Percentiles rank a stretch among this genome's conserved stretches.
Conservation (phyloP, 2,797 vertebrate species). For the Thripadectes ignobilis region DNA sequence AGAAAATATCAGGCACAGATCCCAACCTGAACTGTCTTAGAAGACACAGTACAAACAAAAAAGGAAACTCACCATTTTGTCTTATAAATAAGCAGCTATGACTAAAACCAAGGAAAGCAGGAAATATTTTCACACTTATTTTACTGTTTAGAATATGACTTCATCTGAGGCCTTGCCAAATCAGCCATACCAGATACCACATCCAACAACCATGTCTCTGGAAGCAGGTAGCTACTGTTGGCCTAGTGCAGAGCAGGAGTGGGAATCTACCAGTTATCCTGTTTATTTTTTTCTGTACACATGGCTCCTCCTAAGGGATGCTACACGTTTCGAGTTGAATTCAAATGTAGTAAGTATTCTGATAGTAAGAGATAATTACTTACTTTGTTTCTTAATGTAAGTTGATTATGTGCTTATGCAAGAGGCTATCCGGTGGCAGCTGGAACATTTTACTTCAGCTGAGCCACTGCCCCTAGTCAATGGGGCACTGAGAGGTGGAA, state of each 20-base stretch:
- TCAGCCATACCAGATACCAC: not conserved
- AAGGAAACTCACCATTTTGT: not conserved
- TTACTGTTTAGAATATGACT: not conserved
- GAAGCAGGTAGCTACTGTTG: not conserved
- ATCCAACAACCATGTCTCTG: not conserved
- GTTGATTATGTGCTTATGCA: slow-evolving; percentile 46
- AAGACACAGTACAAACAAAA: not conserved
- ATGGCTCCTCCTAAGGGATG: not conserved
- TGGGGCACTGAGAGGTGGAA: not conserved
- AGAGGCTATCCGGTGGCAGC: not conserved
- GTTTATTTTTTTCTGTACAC: not conserved
- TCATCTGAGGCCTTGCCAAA: not conserved
- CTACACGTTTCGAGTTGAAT: not conserved
- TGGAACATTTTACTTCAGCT: not conserved
- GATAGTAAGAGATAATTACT: not conserved
- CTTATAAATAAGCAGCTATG: not conserved
- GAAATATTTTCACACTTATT: not conserved
- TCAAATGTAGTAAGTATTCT: not conserved
- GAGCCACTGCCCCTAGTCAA: not conserved
- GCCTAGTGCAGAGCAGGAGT: not conserved
- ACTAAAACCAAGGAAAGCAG: not conserved
- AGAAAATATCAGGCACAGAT: not conserved
- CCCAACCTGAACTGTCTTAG: not conserved
- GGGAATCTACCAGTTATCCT: not conserved
- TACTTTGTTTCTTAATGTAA: slow-evolving; percentile 32